Conservation (phyloP, 2,113 vertebrate species). For the Hippocampus zosterae region DNA sequence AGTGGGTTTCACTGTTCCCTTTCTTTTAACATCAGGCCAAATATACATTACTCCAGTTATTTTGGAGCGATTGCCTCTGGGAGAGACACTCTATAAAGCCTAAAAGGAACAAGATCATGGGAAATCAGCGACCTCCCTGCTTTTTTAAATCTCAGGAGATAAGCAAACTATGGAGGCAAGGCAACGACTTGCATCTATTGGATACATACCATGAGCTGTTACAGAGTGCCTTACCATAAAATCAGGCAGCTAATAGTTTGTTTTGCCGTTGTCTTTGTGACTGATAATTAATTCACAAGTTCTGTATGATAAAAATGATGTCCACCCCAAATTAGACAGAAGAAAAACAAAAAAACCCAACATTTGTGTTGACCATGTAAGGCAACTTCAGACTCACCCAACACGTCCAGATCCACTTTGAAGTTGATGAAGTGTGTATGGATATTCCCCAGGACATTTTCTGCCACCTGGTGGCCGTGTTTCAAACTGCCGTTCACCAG, state of each 20-base stretch:
- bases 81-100: neutral
- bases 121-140: neutral
- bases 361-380: neutral
- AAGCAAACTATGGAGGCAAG: neutral
- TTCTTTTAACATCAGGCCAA: neutral
- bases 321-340: neutral
- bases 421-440: slow-evolving; percentile 83
- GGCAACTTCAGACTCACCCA: slow-evolving; percentile 69
- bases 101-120: neutral
- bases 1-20: neutral
- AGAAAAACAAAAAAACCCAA: neutral
- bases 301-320: neutral
- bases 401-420: slow-evolving; percentile 85
- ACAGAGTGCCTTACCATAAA: neutral
- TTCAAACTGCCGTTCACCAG: slow-evolving; percentile 49
- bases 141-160: neutral
- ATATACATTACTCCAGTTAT: neutral
- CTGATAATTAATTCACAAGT: neutral
- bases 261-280: too few relatives aligned
- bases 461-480: slow-evolving; percentile 79
- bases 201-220: neutral
- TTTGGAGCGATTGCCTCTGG: neutral
- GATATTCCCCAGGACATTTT: slow-evolving; percentile 79
- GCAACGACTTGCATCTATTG: neutral
- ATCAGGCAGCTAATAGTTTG: neutral